Evolutionary conservation across 2,888 invertebrate genomes (phyloP).

Genomic region (Odontocolon sp.): DNA sequence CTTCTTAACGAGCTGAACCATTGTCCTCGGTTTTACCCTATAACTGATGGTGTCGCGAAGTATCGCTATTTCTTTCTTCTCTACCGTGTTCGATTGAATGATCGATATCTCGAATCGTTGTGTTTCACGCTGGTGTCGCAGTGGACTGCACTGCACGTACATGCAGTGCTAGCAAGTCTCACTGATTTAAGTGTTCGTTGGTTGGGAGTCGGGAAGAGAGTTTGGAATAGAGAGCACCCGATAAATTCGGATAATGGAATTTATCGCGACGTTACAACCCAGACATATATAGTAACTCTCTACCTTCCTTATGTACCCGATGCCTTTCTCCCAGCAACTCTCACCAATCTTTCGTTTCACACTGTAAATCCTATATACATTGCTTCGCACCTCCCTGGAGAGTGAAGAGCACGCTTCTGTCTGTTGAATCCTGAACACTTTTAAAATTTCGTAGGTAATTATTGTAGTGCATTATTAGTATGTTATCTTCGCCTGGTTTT

Average conservation of each 20-base stretch:
- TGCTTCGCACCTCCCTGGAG: too few species aligned
- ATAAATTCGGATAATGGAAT: slow-evolving; percentile 76
- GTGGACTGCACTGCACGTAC: neutral
- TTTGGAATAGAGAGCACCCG: slow-evolving; percentile 16
- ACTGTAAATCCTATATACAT: too few species aligned
- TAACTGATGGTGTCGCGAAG: too few species aligned
- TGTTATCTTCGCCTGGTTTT: too few species aligned
- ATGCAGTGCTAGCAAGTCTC: slow-evolving; percentile 1
- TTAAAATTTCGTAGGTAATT: too few species aligned
- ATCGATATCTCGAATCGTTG: neutral
- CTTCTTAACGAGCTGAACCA: too few species aligned
- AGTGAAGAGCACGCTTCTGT: too few species aligned
- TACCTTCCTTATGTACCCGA: slow-evolving; percentile 6
- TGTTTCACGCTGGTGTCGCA: neutral
- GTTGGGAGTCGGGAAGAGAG: slow-evolving; percentile 45
- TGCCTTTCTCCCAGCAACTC: neutral
- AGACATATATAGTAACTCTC: slow-evolving; percentile 70
- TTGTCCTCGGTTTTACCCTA: too few species aligned
- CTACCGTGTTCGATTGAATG: neutral
- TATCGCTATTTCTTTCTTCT: too few species aligned
- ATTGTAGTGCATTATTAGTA: too few species aligned
- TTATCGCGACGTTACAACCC: slow-evolving; percentile 71
- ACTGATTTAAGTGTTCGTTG: slow-evolving; percentile 66
- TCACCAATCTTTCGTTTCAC: too few species aligned
- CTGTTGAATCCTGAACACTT: too few species aligned